These are phyloP conservation scores for Jordanella pulchra DNA, from an alignment of 2,797 vertebrate species.

Conservation along the genomic window DNA sequence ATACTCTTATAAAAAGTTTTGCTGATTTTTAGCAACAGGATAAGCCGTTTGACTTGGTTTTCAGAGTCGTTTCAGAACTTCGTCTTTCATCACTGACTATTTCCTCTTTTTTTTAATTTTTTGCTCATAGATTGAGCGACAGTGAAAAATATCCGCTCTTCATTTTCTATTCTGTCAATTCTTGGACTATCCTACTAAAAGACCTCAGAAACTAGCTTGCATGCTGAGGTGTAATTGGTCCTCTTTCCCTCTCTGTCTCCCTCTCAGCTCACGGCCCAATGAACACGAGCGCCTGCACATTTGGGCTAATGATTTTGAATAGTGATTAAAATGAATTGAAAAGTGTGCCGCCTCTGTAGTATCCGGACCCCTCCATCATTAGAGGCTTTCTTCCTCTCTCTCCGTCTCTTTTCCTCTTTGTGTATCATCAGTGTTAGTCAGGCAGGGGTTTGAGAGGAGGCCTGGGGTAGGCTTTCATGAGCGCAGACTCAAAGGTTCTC, in stretches of 20 bases:
- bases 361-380: constrained; percentile 77
- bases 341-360: constrained; percentile 69
- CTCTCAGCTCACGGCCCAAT: constrained; percentile 52
- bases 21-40: constrained; percentile 32
- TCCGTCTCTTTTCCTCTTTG: constrained; percentile 43
- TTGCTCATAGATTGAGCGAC: constrained; percentile 56
- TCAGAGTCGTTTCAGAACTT: constrained; percentile 51
- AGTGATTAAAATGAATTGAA: constrained; percentile 81
- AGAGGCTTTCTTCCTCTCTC: constrained; percentile 61
- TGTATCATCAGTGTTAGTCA: constrained; percentile 64
- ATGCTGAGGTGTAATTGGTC: constrained; percentile 74
- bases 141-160: constrained; percentile 61
- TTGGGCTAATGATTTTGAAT: constrained; percentile 75
- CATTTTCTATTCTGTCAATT: constrained; percentile 65
- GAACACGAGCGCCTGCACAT: constrained; percentile 60
- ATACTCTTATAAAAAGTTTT: constrained; percentile 27
- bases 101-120: constrained; percentile 1
- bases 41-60: constrained; percentile 50
- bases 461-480: constrained; percentile 78
- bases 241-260: constrained; percentile 46
- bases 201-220: constrained; percentile 60
- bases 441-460: constrained; percentile 73
- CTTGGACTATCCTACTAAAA: constrained; percentile 58
- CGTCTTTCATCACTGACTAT: constrained; percentile 38
- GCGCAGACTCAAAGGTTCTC: constrained; percentile 75